phyloP scores from a whole-genome alignment of 2,797 vertebrate genomes.

The Lithobates pipiens region DNA sequence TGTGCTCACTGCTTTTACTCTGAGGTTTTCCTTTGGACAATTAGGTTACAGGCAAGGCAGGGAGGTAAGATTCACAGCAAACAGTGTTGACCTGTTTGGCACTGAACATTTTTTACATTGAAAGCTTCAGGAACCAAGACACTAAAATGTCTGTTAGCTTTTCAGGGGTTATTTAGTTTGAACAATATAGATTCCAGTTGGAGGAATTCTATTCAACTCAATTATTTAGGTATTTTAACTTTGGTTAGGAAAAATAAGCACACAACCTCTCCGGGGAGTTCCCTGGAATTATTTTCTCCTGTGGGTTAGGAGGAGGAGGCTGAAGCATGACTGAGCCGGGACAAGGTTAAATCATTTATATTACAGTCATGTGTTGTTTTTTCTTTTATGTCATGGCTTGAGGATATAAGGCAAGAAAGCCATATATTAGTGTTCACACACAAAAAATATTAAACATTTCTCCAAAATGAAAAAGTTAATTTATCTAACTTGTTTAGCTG shows the following conservation, averaged over 20 bases:
- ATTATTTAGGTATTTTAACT: constrained; percentile 37
- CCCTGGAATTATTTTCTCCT: constrained; percentile 15
- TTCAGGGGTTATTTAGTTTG: constrained; percentile 24
- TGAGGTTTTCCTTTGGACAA: background rate
- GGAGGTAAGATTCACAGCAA: background rate
- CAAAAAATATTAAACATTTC: background rate
- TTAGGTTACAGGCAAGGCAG: background rate
- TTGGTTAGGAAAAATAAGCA: constrained; percentile 45
- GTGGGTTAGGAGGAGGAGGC: background rate
- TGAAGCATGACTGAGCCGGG: background rate
- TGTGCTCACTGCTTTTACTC: background rate
- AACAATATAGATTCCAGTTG: constrained; percentile 27
- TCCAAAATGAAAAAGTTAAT: background rate
- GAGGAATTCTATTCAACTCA: constrained; percentile 44
- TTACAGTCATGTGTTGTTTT: background rate
- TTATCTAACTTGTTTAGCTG: background rate
- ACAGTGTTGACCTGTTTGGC: constrained; percentile 23
- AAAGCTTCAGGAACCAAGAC: background rate
- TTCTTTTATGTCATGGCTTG: background rate
- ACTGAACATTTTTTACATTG: constrained; percentile 3
- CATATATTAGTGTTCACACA: background rate
- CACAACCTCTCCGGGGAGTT: constrained; percentile 6
- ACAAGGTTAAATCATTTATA: constrained; percentile 12
- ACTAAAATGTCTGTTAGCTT: background rate
- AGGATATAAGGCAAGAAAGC: background rate